phyloP scores from a whole-genome alignment of 2,888 invertebrate species.

The Hyppa rectilinea region DNA sequence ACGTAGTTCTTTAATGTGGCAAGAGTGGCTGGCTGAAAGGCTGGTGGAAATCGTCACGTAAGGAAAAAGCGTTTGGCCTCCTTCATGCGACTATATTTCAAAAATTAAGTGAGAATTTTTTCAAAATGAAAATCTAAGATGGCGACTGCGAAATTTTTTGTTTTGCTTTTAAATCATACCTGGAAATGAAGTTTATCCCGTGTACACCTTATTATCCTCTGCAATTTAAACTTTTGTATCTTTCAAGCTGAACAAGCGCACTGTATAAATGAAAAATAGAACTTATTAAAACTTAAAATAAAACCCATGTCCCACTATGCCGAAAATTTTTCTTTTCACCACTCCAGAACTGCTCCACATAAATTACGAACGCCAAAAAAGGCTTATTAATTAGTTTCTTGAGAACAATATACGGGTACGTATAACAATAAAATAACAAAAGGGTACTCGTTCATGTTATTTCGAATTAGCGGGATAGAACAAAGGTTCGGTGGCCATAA shows the following conservation, averaged over 20 bases:
- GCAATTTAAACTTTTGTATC: neutral
- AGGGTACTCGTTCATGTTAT: constrained; percentile 64
- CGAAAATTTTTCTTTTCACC: constrained; percentile 36
- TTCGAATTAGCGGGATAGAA: constrained; percentile 70
- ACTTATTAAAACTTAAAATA: constrained; percentile 18
- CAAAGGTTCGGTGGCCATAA: constrained; percentile 71
- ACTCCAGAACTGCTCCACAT: constrained; percentile 33
- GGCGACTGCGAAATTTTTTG: too few species aligned
- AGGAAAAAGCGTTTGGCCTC: too few species aligned
- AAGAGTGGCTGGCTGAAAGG: too few species aligned
- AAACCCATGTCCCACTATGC: constrained; percentile 9
- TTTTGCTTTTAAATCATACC: too few species aligned
- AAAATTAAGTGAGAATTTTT: too few species aligned
- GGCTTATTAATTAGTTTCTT: constrained; percentile 59
- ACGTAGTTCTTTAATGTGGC: neutral
- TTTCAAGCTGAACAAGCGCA: neutral
- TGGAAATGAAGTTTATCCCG: too few species aligned
- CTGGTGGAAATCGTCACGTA: too few species aligned
- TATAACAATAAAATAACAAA: constrained; percentile 60
- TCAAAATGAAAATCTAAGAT: too few species aligned
- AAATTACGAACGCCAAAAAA: constrained; percentile 55
- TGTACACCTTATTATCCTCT: neutral
- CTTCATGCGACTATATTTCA: too few species aligned
- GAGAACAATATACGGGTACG: constrained; percentile 52
- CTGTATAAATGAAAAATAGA: constrained; percentile 4